A percentile compares a stretch with the other conserved stretches of the same genome.
phyloP scores from a whole-genome alignment of 2,888 invertebrate genomes.

The Loripinus fragilis region DNA sequence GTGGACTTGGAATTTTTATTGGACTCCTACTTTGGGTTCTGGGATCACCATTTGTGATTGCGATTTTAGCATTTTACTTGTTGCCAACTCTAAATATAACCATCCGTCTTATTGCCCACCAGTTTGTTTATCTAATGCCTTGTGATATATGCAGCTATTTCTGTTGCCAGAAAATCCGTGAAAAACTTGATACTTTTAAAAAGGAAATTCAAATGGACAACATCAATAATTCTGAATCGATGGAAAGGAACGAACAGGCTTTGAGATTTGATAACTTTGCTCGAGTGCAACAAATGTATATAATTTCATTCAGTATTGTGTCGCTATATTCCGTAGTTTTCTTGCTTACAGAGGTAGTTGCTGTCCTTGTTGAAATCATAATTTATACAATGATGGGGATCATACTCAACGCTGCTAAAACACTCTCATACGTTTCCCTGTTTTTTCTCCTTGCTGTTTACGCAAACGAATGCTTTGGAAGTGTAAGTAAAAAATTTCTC shows the following conservation, averaged over 20 bases:
- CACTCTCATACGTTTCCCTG: constrained; percentile 75
- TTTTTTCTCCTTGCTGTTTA: constrained; percentile 74
- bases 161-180: neutral
- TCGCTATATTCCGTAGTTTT: constrained; percentile 73
- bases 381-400: constrained; percentile 79
- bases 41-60: constrained; percentile 64
- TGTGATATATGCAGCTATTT: constrained; percentile 19
- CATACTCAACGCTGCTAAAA: constrained; percentile 75
- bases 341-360: constrained; percentile 75
- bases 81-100: constrained; percentile 77
- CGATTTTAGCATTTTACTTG: constrained; percentile 73
- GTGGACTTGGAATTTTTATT: constrained; percentile 71
- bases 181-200: neutral
- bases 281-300: constrained; percentile 54
- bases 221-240: constrained; percentile 36
- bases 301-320: constrained; percentile 66
- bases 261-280: constrained; percentile 23
- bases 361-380: constrained; percentile 76
- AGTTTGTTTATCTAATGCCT: constrained; percentile 66
- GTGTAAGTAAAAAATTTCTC: constrained; percentile 75
- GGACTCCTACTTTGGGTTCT: constrained; percentile 73
- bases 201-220: neutral
- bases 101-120: constrained; percentile 69
- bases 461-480: constrained; percentile 74
- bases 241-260: constrained; percentile 48